Evolutionary conservation across 2,113 vertebrate species (phyloP).

Genomic region (Cisticola juncidis): DNA sequence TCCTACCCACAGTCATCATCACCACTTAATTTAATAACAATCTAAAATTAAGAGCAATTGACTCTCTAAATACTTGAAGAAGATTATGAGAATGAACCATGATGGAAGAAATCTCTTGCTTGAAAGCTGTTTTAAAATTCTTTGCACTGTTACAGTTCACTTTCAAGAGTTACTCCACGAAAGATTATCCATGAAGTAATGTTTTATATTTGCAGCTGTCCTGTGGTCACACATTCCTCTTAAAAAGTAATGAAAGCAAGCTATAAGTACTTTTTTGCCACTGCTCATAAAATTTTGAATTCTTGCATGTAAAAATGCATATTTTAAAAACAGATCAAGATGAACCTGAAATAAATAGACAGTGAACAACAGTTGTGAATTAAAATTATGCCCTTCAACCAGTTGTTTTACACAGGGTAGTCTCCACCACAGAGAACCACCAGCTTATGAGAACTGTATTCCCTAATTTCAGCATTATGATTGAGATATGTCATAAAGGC

Average conservation of each 20-base stretch:
- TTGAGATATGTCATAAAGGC: neutral
- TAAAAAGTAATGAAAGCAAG: neutral
- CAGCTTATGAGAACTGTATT: neutral
- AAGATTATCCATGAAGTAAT: neutral
- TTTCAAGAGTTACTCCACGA: neutral
- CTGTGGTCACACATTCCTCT: neutral
- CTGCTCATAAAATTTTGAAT: neutral
- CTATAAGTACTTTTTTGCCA: neutral
- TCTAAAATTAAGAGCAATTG: constrained; percentile 40
- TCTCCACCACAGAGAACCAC: neutral
- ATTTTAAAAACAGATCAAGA: neutral
- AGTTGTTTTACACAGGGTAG: neutral
- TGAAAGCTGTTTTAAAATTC: neutral
- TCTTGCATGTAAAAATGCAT: neutral
- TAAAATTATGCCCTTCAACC: neutral
- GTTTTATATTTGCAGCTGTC: neutral
- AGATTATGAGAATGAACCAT: neutral
- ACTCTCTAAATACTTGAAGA: constrained; percentile 20
- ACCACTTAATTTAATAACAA: constrained; percentile 44
- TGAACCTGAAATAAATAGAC: neutral
- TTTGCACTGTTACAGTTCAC: neutral
- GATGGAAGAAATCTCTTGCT: constrained; percentile 1
- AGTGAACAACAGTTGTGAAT: neutral
- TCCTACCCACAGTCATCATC: neutral
- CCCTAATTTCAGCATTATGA: neutral